Evolutionary conservation across 2,113 vertebrate species (phyloP), one percentile per base, ranked within the genome.

Genomic region (Pteronura brasiliensis): DNA sequence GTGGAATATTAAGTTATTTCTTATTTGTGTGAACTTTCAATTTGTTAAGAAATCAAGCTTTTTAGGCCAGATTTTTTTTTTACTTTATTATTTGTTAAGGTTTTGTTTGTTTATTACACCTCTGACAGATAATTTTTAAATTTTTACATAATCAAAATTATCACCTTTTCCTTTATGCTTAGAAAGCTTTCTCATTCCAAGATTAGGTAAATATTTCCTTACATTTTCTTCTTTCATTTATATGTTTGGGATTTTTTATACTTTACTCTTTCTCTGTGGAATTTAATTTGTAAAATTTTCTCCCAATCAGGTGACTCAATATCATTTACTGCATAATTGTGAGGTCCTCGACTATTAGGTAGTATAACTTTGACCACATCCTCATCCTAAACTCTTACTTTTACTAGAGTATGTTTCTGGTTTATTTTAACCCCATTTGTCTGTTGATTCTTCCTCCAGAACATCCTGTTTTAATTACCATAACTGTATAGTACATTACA

Each of bases 111-210:
- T 93, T 77, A 77, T 89, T 29, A 72, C 25, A 74, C 83, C 89
- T 97, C 55, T 93, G 77, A 88, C n/a, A 89, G 57, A 52, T 14
- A 59, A 59, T 77, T 95, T 94, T 67, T 20, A n/a, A 13, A 72
- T 52, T 49, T 86, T 94, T 61, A 85, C 29, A 82, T 77, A 85
- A 77, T 63, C 29, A 82, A 80, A 95, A 91, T 59, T 27, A 44
- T 82, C 36, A 42, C 34, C 47, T 17, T 84, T 90, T 76, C 18
- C 20, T 86, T 59, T 44, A 67, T 61, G 18, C 15, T 52, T 74
- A 83, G 23, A 85, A 63, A 77, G 27, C 2, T 13, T 93, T 23
- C 79, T 23, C 36, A 39, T 61, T n/a, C 34, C 23, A 36, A 59
- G 1, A 81, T 79, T 25, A 63, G 42, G 69, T 52, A 49, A 93